Evolutionary conservation across 2,113 vertebrate genomes (phyloP), one percentile per base, ranked within the genome.

Genomic region (Leucopternis melanops): DNA sequence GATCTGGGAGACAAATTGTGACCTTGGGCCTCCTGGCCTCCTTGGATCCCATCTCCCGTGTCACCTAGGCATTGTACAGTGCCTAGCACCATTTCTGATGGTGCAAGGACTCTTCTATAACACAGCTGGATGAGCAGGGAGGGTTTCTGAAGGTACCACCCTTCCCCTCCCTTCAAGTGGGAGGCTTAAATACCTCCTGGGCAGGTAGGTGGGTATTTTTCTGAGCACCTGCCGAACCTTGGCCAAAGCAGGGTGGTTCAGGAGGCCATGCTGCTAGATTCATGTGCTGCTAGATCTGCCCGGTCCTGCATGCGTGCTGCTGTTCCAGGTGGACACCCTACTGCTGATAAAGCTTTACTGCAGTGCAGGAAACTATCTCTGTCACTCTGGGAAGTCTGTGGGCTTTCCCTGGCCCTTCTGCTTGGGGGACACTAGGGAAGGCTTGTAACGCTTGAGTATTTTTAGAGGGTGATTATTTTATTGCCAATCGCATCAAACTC

Each of bases 301-400:
- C 0, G 0, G 18, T 3, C 3, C 5, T 36, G 47, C 25, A 2
- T 5, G 10, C 2, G 1, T 69, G 29, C 44, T 72, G 50, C 67
- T 32, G 5, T 25, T 59, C 14, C 18, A 29, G 55, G 66, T 14
- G 2, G 86, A 79, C 49, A 27, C 19, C 13, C 10, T 9, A 2
- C 45, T 84, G 63, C 78, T 59, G 20, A 5, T 32, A 66, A 54
- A 69, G 72, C 32, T 74, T 55, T 52, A 42, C 18, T 0, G 0
- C 40, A 17, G 21, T 5, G 23, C 9, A 7, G 66, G 44, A 82
- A 47, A 42, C 34, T 67, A 50, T 62, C 77, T 6, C 73, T 40
- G 50, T 36, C 3, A 0, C 9, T 69, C 57, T 1, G 4, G 63
- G 47, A 88, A 86, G 36, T 45, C 52, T 27, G 25, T 36, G n/a